Percentiles rank a stretch among this genome's conserved stretches.
Conservation (phyloP, 2,888 invertebrate species). For the Orthosia incerta region DNA sequence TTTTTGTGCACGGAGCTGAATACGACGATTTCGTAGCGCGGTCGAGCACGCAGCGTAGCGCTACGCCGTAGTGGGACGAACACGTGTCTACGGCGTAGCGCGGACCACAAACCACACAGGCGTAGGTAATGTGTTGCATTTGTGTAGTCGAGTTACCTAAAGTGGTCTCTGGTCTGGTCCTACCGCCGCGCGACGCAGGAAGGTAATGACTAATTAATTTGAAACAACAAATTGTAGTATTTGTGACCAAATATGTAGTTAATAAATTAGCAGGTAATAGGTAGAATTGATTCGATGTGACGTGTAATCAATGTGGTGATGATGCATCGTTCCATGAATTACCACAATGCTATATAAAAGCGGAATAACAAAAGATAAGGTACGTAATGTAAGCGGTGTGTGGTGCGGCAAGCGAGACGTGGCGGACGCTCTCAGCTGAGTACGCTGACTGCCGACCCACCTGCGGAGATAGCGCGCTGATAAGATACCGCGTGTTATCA, state of each 20-base stretch:
- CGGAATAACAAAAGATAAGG: slow-evolving; percentile 34
- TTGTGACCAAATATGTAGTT: too few species aligned
- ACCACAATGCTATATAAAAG: slow-evolving; percentile 3
- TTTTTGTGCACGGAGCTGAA: too few species aligned
- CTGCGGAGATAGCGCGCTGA: slow-evolving; percentile 41
- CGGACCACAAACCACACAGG: too few species aligned
- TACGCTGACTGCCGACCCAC: slow-evolving; percentile 18
- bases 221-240: background rate
- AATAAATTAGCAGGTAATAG: background rate
- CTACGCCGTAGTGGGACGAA: too few species aligned
- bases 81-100: background rate
- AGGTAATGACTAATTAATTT: background rate
- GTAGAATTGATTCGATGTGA: slow-evolving; percentile 2
- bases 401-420: background rate
- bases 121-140: background rate
- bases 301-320: slow-evolving; percentile 2
- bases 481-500: slow-evolving; percentile 45
- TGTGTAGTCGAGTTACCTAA: background rate
- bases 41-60: too few species aligned
- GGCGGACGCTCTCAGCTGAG: background rate
- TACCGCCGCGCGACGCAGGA: background rate
- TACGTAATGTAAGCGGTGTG: too few species aligned
- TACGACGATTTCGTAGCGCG: too few species aligned
- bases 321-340: slow-evolving; percentile 28
- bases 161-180: too few species aligned